Evolutionary conservation across 2,888 invertebrate genomes (phyloP).

Genomic region (Dione vanillae): DNA sequence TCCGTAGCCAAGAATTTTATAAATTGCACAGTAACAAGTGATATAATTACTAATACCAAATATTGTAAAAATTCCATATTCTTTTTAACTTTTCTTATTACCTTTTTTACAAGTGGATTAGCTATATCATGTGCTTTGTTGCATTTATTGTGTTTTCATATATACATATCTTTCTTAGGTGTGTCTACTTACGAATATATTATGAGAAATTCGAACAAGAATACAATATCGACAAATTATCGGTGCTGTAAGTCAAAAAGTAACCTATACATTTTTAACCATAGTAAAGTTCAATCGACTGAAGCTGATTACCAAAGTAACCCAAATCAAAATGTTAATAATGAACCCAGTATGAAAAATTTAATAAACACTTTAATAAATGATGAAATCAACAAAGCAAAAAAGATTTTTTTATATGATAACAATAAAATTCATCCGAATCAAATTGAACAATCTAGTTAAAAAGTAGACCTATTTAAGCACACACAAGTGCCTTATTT

Average conservation of each 20-base stretch:
- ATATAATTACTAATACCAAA: conserved; percentile 48
- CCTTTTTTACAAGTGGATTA: conserved; percentile 88
- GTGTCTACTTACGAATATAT: conserved; percentile 96
- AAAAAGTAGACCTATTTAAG: conserved; percentile 21
- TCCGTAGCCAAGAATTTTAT: conserved; percentile 80
- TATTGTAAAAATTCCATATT: conserved; percentile 68
- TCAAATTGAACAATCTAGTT: conserved; percentile 51
- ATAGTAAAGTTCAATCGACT: conserved; percentile 36
- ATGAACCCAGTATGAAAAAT: conserved; percentile 51
- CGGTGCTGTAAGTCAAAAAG: conserved; percentile 56
- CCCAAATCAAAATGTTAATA: conserved; percentile 5
- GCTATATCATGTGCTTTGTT: conserved; percentile 90
- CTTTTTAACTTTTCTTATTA: conserved; percentile 73
- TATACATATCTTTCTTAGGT: conserved; percentile 92
- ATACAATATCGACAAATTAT: conserved; percentile 49
- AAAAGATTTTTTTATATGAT: conserved; percentile 64
- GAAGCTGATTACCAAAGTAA: conserved; percentile 28
- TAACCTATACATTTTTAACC: conserved; percentile 46
- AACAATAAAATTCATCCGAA: conserved; percentile 76
- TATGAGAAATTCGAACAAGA: conserved; percentile 60
- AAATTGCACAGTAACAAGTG: conserved; percentile 61
- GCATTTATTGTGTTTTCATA: conserved; percentile 94
- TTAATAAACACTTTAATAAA: conserved; percentile 67
- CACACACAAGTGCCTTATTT: conserved; percentile 27
- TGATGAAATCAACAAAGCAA: conserved; percentile 69